Conservation (phyloP, 2,113 vertebrate genomes). For the Dasyurus viverrinus region DNA sequence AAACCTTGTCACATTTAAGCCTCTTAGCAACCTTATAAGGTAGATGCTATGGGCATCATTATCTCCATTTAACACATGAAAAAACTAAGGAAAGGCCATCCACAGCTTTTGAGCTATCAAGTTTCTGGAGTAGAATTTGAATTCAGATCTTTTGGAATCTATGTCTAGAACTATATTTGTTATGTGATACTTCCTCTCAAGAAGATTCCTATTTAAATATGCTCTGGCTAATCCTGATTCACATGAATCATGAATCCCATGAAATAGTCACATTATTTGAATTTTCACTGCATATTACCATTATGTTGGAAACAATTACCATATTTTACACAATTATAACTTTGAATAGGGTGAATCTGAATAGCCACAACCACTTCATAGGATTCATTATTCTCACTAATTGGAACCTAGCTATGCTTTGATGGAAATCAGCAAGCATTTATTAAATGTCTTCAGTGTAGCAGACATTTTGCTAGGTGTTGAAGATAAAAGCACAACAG, state of each 20-base stretch:
- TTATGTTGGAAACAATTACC: neutral
- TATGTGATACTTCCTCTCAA: neutral
- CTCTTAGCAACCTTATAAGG: neutral
- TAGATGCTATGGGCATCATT: neutral
- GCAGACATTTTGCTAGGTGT: neutral
- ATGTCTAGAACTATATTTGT: neutral
- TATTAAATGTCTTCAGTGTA: neutral
- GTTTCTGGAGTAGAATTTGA: neutral
- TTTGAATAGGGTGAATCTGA: neutral
- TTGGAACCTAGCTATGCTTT: neutral
- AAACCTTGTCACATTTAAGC: neutral
- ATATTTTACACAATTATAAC: neutral
- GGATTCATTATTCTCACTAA: neutral
- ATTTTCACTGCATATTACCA: neutral
- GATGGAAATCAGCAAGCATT: neutral
- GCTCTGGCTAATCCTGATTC: neutral
- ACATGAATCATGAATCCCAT: neutral
- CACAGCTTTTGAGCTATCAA: neutral
- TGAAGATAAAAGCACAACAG: neutral
- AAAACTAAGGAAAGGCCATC: neutral
- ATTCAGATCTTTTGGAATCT: neutral
- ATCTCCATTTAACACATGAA: neutral
- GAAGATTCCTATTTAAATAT: neutral
- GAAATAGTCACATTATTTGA: neutral
- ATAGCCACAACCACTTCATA: neutral